Percentiles rank a stretch among this genome's conserved stretches.
phyloP scores from a whole-genome alignment of 2,113 vertebrate species.

The Herpetotheres cachinnans region DNA sequence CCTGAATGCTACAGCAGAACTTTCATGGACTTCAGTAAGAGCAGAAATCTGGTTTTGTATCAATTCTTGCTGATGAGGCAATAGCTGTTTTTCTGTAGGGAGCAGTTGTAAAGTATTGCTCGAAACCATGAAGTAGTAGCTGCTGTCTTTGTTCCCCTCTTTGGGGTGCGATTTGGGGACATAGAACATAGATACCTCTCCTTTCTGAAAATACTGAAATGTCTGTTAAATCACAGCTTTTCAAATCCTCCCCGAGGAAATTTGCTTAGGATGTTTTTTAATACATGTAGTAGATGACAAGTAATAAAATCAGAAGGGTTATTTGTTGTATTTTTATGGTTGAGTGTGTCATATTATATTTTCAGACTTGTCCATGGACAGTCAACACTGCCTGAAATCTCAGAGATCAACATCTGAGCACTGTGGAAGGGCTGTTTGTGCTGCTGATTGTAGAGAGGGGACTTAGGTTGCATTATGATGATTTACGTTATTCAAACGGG shows the following conservation, averaged over 20 bases:
- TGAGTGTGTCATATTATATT: not conserved
- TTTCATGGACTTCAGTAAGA: not conserved
- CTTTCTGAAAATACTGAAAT: not conserved
- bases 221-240: slow-evolving; percentile 29
- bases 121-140: not conserved
- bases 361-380: not conserved
- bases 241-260: slow-evolving; percentile 23
- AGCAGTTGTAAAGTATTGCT: not conserved
- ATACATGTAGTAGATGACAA: not conserved
- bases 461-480: not conserved
- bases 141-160: slow-evolving; percentile 1
- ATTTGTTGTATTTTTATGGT: slow-evolving; percentile 26
- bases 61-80: not conserved
- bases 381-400: not conserved
- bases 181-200: not conserved
- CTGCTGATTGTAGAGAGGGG: not conserved
- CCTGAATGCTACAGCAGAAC: not conserved
- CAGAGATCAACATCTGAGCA: not conserved
- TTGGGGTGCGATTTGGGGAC: not conserved
- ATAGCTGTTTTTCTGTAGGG: not conserved
- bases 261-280: not conserved
- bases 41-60: not conserved
- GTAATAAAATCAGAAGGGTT: slow-evolving; percentile 23
- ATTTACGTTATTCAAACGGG: not conserved
- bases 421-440: not conserved